Conservation (phyloP, 2,797 vertebrate genomes). For the Propithecus deckenii region DNA sequence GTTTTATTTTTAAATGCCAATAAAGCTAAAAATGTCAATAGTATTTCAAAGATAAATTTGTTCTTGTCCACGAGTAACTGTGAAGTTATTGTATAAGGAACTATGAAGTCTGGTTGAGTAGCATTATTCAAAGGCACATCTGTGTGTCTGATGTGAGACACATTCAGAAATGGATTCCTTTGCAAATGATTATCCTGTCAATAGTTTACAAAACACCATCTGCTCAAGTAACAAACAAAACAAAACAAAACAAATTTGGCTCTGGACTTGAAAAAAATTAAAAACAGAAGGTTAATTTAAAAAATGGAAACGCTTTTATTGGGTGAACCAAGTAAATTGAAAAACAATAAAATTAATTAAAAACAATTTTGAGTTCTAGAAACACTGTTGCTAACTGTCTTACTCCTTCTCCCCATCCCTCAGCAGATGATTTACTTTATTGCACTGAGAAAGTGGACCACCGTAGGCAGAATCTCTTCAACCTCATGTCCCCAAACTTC, state of each 20-base stretch:
- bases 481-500: background rate
- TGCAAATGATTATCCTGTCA: background rate
- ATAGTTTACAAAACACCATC: constrained; percentile 6
- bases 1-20: constrained; percentile 1
- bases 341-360: constrained; percentile 49
- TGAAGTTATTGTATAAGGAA: background rate
- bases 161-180: background rate
- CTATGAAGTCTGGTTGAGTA: background rate
- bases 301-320: constrained; percentile 53
- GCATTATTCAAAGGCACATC: background rate
- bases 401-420: background rate
- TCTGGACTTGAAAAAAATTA: background rate
- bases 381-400: background rate
- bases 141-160: background rate
- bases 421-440: background rate
- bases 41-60: background rate
- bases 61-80: background rate
- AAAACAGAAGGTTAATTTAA: constrained; percentile 45
- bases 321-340: constrained; percentile 30
- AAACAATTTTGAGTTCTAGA: background rate
- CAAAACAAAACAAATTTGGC: background rate
- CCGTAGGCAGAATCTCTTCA: background rate
- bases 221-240: background rate
- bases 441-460: background rate
- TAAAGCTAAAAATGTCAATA: background rate